A percentile compares a stretch with the other conserved stretches of the same genome.
Evolutionary conservation across 2,888 invertebrate species (phyloP).

Genomic region (Anorthoa munda): DNA sequence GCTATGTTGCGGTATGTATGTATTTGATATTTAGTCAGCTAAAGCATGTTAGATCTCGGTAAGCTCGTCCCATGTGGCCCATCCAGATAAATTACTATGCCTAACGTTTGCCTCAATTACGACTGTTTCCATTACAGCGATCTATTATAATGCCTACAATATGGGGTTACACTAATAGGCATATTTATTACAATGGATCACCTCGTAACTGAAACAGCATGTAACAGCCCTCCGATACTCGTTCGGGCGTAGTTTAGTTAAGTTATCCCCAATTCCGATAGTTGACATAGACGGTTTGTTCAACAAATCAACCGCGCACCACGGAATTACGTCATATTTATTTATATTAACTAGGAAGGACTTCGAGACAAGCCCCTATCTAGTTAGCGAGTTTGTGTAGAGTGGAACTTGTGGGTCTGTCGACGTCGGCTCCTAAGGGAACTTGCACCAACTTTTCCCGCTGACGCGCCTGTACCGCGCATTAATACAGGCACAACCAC

Average conservation of each 20-base stretch:
- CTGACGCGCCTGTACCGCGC: conserved; percentile 73
- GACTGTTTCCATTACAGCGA: conserved; percentile 25
- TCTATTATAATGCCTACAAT: conserved; percentile 47
- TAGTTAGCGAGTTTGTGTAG: conserved; percentile 77
- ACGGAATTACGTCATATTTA: conserved; percentile 59
- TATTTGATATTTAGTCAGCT: neutral
- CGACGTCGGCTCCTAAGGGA: conserved; percentile 67
- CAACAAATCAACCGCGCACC: conserved; percentile 41
- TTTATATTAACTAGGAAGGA: conserved; percentile 57
- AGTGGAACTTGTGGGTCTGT: conserved; percentile 61
- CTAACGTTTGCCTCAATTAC: conserved; percentile 31
- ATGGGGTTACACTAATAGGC: conserved; percentile 28
- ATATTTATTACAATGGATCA: conserved; percentile 52
- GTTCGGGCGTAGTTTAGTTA: conserved; percentile 7
- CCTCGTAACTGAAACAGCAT: conserved; percentile 22
- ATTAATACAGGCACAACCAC: conserved; percentile 66
- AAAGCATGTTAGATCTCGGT: neutral
- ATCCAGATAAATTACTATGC: conserved; percentile 19
- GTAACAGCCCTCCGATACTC: conserved; percentile 35
- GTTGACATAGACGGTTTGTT: conserved; percentile 39
- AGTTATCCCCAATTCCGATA: conserved; percentile 45
- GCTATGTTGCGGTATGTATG: neutral
- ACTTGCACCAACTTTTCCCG: conserved; percentile 75
- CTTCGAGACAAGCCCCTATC: conserved; percentile 70
- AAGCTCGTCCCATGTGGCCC: neutral